These are phyloP conservation scores for Corydoras sp. DNA, from an alignment of 2,113 vertebrate species.

Conservation along the genomic window DNA sequence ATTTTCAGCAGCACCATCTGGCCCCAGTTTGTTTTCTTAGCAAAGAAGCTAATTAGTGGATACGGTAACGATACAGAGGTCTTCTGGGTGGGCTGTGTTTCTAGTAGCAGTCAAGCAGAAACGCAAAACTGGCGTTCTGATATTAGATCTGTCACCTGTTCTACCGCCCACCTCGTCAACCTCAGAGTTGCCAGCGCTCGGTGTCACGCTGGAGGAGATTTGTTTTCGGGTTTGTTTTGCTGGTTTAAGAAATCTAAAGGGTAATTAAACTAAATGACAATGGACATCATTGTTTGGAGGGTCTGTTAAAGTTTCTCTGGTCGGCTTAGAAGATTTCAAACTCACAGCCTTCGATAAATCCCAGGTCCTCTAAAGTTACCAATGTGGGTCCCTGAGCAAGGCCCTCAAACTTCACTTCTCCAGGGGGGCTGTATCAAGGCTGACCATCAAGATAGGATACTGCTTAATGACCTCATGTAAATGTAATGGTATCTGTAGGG, in stretches of 20 bases:
- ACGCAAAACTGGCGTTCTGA: constrained; percentile 40
- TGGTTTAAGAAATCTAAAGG: too few relatives aligned
- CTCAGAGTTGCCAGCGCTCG: not conserved
- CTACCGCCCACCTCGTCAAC: constrained; percentile 13
- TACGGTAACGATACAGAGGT: constrained; percentile 56
- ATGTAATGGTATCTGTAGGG: too few relatives aligned
- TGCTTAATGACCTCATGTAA: too few relatives aligned
- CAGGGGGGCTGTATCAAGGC: not conserved
- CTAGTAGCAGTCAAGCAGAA: constrained; percentile 48
- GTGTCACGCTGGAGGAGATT: not conserved
- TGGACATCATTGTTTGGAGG: too few relatives aligned
- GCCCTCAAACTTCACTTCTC: not conserved
- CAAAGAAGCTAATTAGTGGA: constrained; percentile 65
- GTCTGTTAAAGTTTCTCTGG: too few relatives aligned
- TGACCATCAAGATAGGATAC: not conserved
- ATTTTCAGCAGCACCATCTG: constrained; percentile 66
- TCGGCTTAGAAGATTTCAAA: too few relatives aligned
- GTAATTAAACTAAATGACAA: too few relatives aligned
- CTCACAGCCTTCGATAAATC: too few relatives aligned
- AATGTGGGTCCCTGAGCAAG: not conserved
- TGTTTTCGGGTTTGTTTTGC: too few relatives aligned
- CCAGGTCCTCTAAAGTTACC: too few relatives aligned
- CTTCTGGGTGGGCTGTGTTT: constrained; percentile 52
- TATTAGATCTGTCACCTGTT: constrained; percentile 36
- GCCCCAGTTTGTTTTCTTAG: constrained; percentile 63